Base-by-base conservation (phyloP, 1,140 invertebrate species). In the Radopholus similis region DNA sequence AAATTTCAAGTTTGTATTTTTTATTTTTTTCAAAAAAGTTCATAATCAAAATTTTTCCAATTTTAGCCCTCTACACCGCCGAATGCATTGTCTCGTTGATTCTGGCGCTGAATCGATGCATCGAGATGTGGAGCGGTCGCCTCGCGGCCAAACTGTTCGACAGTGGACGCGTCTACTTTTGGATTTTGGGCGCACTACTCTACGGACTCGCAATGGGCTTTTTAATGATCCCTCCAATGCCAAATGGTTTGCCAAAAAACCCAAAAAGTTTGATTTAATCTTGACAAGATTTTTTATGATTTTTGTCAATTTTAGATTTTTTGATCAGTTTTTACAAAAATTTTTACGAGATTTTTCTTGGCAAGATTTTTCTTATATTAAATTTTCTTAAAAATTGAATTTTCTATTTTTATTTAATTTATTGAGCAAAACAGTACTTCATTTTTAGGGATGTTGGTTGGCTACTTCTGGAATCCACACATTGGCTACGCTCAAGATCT, bases 91-190 rank as follows among this genome's bases (percentile, higher is more conserved):
- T 13, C 0, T n/a, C n/a, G 5, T 23, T 28, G 2, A 71, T 67
- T 28, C 21, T 67, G 30, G 68, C 56, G 6, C 38, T 67, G n/a
- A 67, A 67, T 21, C 68, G 66, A 13, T 67, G 68, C 30, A n/a
- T 30, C 30, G 66, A 66, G 8, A 64, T 67, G 11, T 70, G 37
- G 3, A 34, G 21, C 11, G 28, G n/a, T 5, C n/a, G 26, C 9
- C 3, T 60, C 5, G 30, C 32, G 2, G 37, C 21, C 11, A 8
- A 9, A 18, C 5, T 67, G 4, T 67, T 67, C 35, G 68, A 18
- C 18, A 40, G 66, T 13, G 9, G 11, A 11, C 21, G n/a, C 18
- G 18, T 26, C 11, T 71, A 21, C 23, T 0, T 72, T n/a, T 67
- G 66, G 66, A 23, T 67, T 13, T 21, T 32, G 3, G 6, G 69